Percentiles rank a stretch among this genome's conserved stretches.
phyloP scores from a whole-genome alignment of 2,888 invertebrate species.

The Mantis religiosa region DNA sequence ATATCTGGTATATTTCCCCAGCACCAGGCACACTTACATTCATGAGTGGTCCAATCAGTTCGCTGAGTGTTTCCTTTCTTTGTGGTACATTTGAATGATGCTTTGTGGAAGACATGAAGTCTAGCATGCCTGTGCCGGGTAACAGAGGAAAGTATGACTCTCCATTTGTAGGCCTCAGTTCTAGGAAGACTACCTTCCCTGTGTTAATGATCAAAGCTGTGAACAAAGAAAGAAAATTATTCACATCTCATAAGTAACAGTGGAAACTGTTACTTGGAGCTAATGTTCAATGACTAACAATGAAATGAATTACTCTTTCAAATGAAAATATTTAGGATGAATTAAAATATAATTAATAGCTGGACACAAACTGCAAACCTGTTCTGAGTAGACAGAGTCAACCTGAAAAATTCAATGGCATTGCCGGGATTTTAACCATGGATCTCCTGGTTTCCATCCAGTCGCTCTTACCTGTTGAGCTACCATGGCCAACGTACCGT shows the following conservation, averaged over 20 bases:
- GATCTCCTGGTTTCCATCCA: too few species aligned
- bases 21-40: conserved; percentile 21
- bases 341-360: too few species aligned
- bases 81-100: background rate
- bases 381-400: too few species aligned
- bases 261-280: too few species aligned
- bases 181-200: conserved; percentile 39
- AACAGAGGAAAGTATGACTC: conserved; percentile 4
- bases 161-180: conserved; percentile 34
- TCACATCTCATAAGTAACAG: background rate
- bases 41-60: conserved; percentile 30
- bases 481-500: too few species aligned
- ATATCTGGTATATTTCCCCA: background rate
- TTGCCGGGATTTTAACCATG: too few species aligned
- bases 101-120: background rate
- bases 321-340: too few species aligned
- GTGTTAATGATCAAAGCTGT: conserved; percentile 38
- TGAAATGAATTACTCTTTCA: too few species aligned
- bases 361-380: too few species aligned
- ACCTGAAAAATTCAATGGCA: too few species aligned
- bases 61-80: conserved; percentile 25
- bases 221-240: background rate
- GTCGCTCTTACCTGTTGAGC: too few species aligned
- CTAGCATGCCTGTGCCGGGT: background rate
- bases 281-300: too few species aligned